phyloP scores from a whole-genome alignment of 2,113 vertebrate genomes.

The Daubentonia madagascariensis region DNA sequence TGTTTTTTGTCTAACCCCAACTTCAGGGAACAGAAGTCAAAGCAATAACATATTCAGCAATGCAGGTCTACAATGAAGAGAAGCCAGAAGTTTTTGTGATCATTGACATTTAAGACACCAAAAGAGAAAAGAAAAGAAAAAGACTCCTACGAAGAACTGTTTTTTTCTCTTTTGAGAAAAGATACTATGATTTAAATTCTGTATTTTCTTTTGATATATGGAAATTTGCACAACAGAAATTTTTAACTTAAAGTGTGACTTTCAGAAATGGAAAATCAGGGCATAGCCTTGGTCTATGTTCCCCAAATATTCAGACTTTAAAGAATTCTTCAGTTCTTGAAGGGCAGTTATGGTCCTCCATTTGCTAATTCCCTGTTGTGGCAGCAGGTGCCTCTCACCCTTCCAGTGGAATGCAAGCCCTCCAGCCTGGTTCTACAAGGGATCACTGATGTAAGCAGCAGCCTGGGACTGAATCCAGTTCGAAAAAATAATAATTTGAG shows the following conservation, averaged over 20 bases:
- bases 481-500: not conserved
- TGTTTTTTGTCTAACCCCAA: slow-evolving; percentile 27
- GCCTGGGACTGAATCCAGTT: not conserved
- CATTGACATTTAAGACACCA: slow-evolving; percentile 91
- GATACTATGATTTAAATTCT: slow-evolving; percentile 10
- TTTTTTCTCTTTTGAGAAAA: slow-evolving; percentile 28
- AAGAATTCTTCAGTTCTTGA: not conserved
- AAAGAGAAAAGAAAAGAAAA: not conserved
- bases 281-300: not conserved
- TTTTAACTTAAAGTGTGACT: not conserved
- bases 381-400: not conserved
- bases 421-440: not conserved
- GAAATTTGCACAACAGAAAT: not conserved
- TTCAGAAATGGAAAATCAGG: slow-evolving; percentile 25
- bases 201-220: not conserved
- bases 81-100: slow-evolving; percentile 96
- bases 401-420: not conserved
- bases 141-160: not conserved
- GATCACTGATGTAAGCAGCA: not conserved
- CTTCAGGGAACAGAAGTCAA: slow-evolving; percentile 98
- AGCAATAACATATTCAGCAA: slow-evolving; percentile 98
- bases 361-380: not conserved
- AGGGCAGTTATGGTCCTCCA: not conserved
- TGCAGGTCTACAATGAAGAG: slow-evolving; percentile 94
- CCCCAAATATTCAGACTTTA: not conserved